Percentiles rank a stretch among this genome's conserved stretches.
phyloP scores from a whole-genome alignment of 2,888 invertebrate species.

The Phengaris alcon region DNA sequence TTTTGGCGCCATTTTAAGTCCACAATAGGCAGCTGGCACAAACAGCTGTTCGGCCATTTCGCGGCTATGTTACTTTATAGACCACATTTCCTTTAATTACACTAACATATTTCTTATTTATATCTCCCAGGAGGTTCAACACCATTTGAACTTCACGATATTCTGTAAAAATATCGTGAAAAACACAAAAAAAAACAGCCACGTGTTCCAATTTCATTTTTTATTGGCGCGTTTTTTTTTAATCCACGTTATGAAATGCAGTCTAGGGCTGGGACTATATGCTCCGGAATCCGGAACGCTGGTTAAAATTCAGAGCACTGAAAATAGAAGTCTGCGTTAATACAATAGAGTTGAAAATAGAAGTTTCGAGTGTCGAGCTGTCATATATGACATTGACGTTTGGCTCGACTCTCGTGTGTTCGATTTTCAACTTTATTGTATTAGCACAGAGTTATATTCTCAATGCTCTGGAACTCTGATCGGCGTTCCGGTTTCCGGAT shows the following conservation, averaged over 20 bases:
- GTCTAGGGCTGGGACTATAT: too few relatives aligned
- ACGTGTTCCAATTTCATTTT: not conserved
- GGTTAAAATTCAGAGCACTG: too few relatives aligned
- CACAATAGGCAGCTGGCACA: not conserved
- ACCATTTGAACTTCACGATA: slow-evolving; percentile 1
- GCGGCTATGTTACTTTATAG: not conserved
- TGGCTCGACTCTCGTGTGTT: too few relatives aligned
- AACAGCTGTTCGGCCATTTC: slow-evolving; percentile 6
- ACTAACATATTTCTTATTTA: slow-evolving; percentile 15
- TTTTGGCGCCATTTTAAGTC: slow-evolving; percentile 10
- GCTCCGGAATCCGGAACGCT: too few relatives aligned
- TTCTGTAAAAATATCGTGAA: not conserved
- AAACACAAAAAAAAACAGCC: not conserved
- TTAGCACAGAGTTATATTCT: too few relatives aligned
- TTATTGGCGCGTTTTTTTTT: not conserved
- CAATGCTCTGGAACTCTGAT: too few relatives aligned
- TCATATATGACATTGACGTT: too few relatives aligned
- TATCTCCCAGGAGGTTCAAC: not conserved
- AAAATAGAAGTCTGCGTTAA: too few relatives aligned
- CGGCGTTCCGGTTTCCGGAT: too few relatives aligned
- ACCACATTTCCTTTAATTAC: not conserved
- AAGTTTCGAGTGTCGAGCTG: too few relatives aligned
- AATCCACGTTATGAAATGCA: not conserved
- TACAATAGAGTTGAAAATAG: too few relatives aligned
- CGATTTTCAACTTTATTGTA: too few relatives aligned